Base-by-base conservation (phyloP, 1,140 invertebrate genomes). In the Drosophila equinoxialis region DNA sequence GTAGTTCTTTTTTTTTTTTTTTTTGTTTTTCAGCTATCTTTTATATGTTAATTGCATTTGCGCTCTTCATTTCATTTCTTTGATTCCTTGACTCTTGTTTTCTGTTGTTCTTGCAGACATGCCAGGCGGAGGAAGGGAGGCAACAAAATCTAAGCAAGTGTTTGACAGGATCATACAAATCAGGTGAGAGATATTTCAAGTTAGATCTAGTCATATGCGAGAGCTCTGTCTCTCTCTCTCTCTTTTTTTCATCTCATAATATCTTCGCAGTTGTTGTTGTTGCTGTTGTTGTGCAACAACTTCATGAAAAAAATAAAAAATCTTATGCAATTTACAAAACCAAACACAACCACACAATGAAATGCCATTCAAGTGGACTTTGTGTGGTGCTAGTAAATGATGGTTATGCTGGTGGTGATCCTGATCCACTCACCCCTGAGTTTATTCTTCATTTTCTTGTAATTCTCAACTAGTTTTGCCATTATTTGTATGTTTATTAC, bases 131-230 rank as follows among this genome's bases (percentile, higher is more conserved):
- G 69, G 73, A 82, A 87, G 76, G 75, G 77, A 58, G 33, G 10
- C 57, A 58, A 20, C 41, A 64, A 60, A 62, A 61, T 48, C 57
- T 68, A 71, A 54, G 61, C 68, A 86, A 83, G 76, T 81, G 76
- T 77, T 72, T 67, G 81, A 77, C 76, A 87, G 84, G 79, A 87
- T 87, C 84, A 77, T 67, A 83, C 65, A 76, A 79, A 68, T 69
- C 68, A 87, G 83, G 83, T 87, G 66, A 87, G 83, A 64, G 17
- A 23, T 51, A 48, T 17, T 17, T 17, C 30, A 8, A 8, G 45
- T 48, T 20, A 51, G 17, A 23, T 10, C 14, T 8, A 42, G 3
- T 14, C 3, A 14, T 8, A 42, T 35, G 6, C 13, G 17, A 48
- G 45, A 48, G 45, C 17, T 48, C 45, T 23, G 17, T 23, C 17